A percentile compares a stretch with the other conserved stretches of the same genome.
These are phyloP conservation scores for Neotoxoptera formosana DNA, from an alignment of 1,140 invertebrate genomes.

Conservation along the genomic window DNA sequence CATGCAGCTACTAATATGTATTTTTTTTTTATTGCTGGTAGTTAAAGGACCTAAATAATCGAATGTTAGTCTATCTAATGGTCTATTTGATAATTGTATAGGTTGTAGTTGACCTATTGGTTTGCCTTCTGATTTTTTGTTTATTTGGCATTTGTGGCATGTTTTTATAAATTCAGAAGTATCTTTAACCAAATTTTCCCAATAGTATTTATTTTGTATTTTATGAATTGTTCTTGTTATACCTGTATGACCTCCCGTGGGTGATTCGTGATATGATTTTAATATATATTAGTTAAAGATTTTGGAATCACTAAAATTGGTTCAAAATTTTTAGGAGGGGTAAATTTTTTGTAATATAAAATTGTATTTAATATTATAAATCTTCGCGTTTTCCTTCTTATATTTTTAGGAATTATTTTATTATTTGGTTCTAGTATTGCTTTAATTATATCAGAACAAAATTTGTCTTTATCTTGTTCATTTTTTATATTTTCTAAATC, in stretches of 20 bases:
- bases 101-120: no score
- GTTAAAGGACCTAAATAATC: background rate
- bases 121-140: background rate
- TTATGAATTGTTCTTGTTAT: background rate
- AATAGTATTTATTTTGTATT: background rate
- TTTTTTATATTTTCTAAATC: no score
- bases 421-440: no score
- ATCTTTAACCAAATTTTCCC: background rate
- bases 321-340: no score
- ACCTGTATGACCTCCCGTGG: background rate
- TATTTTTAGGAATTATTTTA: background rate
- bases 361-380: background rate
- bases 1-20: background rate
- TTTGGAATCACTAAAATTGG: no score
- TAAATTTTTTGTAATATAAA: background rate
- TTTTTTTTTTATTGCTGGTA: background rate
- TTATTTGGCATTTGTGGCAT: background rate
- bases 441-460: no score
- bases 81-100: background rate
- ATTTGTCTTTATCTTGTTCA: no score
- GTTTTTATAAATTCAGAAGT: background rate
- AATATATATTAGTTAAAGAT: background rate
- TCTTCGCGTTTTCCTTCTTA: background rate
- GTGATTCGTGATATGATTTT: background rate
- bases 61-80: background rate